Evolutionary conservation across 2,888 invertebrate species (phyloP).

Genomic region (Caenorhabditis wallacei): DNA sequence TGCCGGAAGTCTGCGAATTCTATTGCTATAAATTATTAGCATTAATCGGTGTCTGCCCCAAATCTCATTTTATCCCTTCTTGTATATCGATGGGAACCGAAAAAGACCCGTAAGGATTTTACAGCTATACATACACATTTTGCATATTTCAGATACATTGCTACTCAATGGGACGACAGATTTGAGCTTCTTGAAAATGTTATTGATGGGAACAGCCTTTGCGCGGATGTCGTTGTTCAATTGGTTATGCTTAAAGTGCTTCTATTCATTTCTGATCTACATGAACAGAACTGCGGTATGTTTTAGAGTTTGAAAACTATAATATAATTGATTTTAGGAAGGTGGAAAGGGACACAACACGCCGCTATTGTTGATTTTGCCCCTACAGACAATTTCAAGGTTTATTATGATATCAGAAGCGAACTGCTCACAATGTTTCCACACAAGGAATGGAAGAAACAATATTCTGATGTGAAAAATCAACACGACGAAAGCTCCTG

Average conservation of each 20-base stretch:
- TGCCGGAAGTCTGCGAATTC: constrained; percentile 52
- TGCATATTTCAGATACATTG: constrained; percentile 44
- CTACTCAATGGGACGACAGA: constrained; percentile 53
- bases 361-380: constrained; percentile 55
- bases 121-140: constrained; percentile 44
- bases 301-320: constrained; percentile 41
- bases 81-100: constrained; percentile 34
- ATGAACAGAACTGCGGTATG: constrained; percentile 51
- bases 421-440: constrained; percentile 29
- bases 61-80: constrained; percentile 45
- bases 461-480: constrained; percentile 13
- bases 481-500: constrained; percentile 45
- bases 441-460: constrained; percentile 9
- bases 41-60: constrained; percentile 49
- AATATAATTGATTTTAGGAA: constrained; percentile 43
- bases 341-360: constrained; percentile 49
- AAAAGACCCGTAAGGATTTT: constrained; percentile 57
- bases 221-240: constrained; percentile 48
- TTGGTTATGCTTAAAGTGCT: constrained; percentile 43
- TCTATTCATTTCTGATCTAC: constrained; percentile 28
- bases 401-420: constrained; percentile 27
- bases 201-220: constrained; percentile 40
- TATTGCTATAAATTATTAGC: constrained; percentile 50
- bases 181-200: constrained; percentile 40
- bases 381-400: constrained; percentile 18